Evolutionary conservation across 2,113 vertebrate species (phyloP).

Genomic region (Ranitomeya imitator): DNA sequence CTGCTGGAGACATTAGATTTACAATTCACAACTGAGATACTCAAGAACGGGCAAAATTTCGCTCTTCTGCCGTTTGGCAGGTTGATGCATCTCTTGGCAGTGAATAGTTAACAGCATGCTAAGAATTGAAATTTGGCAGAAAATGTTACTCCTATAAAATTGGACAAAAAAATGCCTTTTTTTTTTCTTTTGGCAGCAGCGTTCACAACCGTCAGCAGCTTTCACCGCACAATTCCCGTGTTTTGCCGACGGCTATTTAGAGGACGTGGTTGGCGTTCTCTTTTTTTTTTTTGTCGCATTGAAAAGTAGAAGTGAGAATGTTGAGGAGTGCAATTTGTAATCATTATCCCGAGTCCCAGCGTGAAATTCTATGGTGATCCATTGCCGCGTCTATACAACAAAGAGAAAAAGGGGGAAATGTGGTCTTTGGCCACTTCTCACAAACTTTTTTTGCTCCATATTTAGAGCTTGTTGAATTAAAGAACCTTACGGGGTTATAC

Average conservation of each 20-base stretch:
- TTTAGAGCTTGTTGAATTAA: neutral
- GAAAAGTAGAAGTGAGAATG: neutral
- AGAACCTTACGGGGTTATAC: neutral
- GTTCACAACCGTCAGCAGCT: neutral
- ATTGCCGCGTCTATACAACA: neutral
- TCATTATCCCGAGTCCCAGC: neutral
- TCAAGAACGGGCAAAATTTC: neutral
- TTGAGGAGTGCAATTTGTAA: neutral
- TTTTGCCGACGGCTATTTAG: neutral
- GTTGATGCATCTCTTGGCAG: neutral
- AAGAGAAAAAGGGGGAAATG: neutral
- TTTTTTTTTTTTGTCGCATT: neutral
- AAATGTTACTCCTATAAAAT: conserved; percentile 3
- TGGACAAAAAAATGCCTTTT: neutral
- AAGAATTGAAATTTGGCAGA: conserved; percentile 19
- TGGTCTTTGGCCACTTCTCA: neutral
- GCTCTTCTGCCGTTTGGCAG: neutral
- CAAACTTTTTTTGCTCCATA: neutral
- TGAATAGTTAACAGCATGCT: conserved; percentile 4
- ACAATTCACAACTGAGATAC: neutral
- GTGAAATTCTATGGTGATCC: neutral
- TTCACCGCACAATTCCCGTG: neutral
- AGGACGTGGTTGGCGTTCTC: neutral
- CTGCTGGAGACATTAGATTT: neutral
- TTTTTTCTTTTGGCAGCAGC: neutral